Evolutionary conservation across 2,888 invertebrate genomes (phyloP).

Genomic region (Archips crataeganus): DNA sequence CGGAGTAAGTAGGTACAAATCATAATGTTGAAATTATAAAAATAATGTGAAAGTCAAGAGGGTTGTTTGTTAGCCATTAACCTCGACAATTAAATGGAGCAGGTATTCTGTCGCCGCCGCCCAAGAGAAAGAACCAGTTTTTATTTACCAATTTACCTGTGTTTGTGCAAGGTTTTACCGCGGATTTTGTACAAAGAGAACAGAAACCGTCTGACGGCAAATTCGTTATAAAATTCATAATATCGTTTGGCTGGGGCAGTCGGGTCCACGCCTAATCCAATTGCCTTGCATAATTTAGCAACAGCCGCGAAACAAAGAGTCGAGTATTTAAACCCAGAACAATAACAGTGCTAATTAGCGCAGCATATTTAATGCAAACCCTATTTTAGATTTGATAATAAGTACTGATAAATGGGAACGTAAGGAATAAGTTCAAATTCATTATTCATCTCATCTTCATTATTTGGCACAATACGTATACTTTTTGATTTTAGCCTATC

Average conservation of each 20-base stretch:
- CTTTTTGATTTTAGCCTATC: too few relatives aligned
- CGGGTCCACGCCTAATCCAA: conserved; percentile 46
- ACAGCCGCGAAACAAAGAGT: conserved; percentile 8
- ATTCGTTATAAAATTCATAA: conserved; percentile 36
- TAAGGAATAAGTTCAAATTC: too few relatives aligned
- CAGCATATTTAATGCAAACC: background rate
- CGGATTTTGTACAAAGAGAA: conserved; percentile 24
- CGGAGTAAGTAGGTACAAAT: background rate
- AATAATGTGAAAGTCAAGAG: conserved; percentile 9
- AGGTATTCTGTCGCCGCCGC: background rate
- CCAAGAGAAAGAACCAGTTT: conserved; percentile 9
- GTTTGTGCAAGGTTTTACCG: conserved; percentile 21
- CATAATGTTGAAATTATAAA: conserved; percentile 15
- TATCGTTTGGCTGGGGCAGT: conserved; percentile 10
- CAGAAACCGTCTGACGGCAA: conserved; percentile 15
- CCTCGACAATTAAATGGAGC: conserved; percentile 13
- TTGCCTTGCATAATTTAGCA: conserved; percentile 55
- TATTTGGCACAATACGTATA: too few relatives aligned
- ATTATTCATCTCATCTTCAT: too few relatives aligned
- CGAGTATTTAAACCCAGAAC: conserved; percentile 11
- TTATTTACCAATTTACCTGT: conserved; percentile 9
- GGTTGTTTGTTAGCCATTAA: conserved; percentile 22
- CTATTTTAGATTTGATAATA: background rate
- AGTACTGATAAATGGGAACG: too few relatives aligned
- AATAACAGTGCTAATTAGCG: background rate